phyloP scores from a whole-genome alignment of 30 jellyfish, hydroid and myxozoan species.

The Cassiopea andromeda region DNA sequence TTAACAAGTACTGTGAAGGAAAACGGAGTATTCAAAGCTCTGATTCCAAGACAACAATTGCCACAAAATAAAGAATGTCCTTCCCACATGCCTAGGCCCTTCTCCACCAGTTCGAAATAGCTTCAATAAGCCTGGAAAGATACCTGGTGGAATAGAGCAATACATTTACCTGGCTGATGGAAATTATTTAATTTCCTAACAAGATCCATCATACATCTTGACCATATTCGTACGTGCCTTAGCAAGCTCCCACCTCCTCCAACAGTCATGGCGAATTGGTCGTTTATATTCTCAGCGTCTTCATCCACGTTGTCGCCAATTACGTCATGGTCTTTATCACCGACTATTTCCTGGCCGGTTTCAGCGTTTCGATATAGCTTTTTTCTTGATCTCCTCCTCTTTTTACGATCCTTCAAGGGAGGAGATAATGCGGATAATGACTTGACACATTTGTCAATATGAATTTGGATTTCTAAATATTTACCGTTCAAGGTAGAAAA shows the following conservation, averaged over 20 bases:
- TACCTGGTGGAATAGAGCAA: neutral
- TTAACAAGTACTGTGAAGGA: no score
- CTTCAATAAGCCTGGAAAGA: neutral
- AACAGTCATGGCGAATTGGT: neutral
- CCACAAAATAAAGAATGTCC: no score
- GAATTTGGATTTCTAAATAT: no score
- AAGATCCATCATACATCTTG: conserved; percentile 56
- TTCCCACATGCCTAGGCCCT: neutral
- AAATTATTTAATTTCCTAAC: conserved; percentile 57
- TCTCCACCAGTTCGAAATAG: neutral
- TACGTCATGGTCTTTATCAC: conserved; percentile 11
- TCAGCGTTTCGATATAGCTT: neutral
- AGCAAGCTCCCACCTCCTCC: conserved; percentile 15
- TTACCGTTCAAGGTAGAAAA: no score
- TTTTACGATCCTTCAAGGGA: neutral
- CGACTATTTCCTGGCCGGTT: neutral
- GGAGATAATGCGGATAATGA: neutral
- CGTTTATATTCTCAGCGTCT: neutral
- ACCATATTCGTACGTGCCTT: conserved; percentile 54
- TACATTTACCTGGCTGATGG: conserved; percentile 50
- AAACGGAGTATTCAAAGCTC: no score
- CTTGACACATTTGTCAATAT: no score
- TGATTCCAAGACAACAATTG: no score
- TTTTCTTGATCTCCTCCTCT: neutral
- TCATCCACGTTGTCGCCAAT: conserved; percentile 16